Conservation (phyloP, 64 coral and sea anemone species). For the Montipora cactus region DNA sequence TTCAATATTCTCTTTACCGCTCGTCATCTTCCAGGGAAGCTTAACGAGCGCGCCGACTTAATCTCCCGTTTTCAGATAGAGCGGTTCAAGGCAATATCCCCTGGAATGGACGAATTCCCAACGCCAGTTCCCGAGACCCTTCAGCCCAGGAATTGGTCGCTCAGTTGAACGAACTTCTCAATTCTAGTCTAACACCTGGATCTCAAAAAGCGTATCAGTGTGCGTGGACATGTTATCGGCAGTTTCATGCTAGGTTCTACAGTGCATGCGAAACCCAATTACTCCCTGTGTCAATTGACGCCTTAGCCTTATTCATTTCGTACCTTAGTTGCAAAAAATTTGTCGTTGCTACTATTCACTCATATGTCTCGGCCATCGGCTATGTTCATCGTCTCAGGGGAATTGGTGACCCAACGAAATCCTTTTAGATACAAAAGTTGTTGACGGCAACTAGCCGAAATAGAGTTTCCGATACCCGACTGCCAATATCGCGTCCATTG, state of each 20-base stretch:
- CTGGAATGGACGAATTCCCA: constrained; percentile 40
- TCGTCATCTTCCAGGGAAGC: constrained; percentile 41
- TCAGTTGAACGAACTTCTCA: constrained; percentile 28
- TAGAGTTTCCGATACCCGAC: too few relatives aligned
- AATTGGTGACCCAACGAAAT: constrained; percentile 28
- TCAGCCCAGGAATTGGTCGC: constrained; percentile 16
- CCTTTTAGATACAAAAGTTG: constrained; percentile 10
- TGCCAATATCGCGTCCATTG: too few relatives aligned
- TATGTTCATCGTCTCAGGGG: constrained; percentile 16
- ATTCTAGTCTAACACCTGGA: background rate
- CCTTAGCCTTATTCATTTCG: constrained; percentile 39
- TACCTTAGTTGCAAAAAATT: background rate
- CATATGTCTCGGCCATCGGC: constrained; percentile 49
- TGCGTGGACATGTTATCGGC: constrained; percentile 8
- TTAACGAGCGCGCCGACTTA: background rate
- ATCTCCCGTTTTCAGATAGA: constrained; percentile 12
- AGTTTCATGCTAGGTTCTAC: constrained; percentile 14
- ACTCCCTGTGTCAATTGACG: background rate
- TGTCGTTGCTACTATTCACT: constrained; percentile 3
- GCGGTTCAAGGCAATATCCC: constrained; percentile 36
- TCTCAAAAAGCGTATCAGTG: background rate
- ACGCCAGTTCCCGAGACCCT: constrained; percentile 27
- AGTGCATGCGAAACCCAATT: background rate
- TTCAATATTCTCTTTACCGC: constrained; percentile 29
- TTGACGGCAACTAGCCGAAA: background rate